Base-by-base conservation (phyloP, 2,888 invertebrate species). In the Oligia strigilis region DNA sequence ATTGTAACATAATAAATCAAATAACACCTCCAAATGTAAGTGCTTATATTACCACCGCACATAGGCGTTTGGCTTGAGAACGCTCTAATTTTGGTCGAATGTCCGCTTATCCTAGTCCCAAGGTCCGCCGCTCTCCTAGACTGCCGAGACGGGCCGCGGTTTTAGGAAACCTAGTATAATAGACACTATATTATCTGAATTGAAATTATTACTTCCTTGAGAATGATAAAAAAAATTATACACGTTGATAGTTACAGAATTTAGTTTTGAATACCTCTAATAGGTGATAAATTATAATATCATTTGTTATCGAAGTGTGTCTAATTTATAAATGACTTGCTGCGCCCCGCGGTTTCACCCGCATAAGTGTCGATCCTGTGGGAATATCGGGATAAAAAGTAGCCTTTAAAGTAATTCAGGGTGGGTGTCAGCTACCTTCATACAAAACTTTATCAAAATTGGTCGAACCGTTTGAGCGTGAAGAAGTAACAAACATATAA, bases 121-220 rank as follows among this genome's bases (percentile, higher is more conserved):
- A 94, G 95, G 94, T 77, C 92, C 88, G 75, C 92, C 95, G 86
- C 83, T 94, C 94, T 93, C 94, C 89, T 81, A 89, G 81, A 85
- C 87, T 74, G 75, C 82, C n/a, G 36, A 46, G 11, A 69, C 23
- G n/a, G n/a, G 19, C 65, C 81, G 86, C 85, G 80, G 77, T 77
- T 88, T 88, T 85, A 86, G 89, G 87, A 91, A 91, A 80, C 69
- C 77, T 82, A 81, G 72, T 70, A 75, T 65, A 78, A 58, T 23
- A 71, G 14, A 4, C 49, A 52, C 36, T 75, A 60, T 67, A 69
- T 36, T 70, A 77, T 75, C 66, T 62, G 29, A 72, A 40, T 75
- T 67, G 46, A 46, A 69, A 73, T 76, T 75, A 75, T 84, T 76
- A 78, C 75, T 83, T 87, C 80, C 83, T 76, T 72, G 36, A 77